Evolutionary conservation across 2,888 invertebrate species (phyloP), one percentile per base, ranked within the genome.

Genomic region (Theodoxus fluviatilis): DNA sequence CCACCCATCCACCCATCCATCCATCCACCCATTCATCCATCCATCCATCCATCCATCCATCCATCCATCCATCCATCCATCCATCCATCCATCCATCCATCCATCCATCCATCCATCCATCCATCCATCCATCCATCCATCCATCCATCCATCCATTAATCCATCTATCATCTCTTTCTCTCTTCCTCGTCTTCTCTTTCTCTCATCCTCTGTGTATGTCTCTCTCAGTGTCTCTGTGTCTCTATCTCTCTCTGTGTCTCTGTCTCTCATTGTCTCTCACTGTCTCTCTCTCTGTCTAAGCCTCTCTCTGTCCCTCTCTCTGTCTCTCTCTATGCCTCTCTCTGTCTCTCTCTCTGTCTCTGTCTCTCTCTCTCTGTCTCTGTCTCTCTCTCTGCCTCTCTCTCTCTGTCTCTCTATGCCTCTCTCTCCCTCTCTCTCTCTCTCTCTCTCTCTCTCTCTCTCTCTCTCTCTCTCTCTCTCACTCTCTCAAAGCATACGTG

Each of bases 361-460:
- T 43, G 43, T 43, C 43, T 43, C 12, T 43, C 43, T 43, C 12
- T 43, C 43, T 43, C 12, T 43, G 12, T 43, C 12, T 43, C 43
- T 43, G 43, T 43, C 43, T 43, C 12, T 43, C 43, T 43, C 12
- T 43, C 43, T 43, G 43, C 15, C 43, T 43, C 12, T 43, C 43
- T 43, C 43, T 43, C 43, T 43, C 43, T 43, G 12, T 43, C 43
- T 43, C 43, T 43, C 43, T 43, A 9, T 43, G 12, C 15, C 43
- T 43, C 43, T 43, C 43, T 43, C 43, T 43, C 43, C 15, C 43
- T 43, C 43, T 43, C 43, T 43, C 43, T 43, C 43, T 43, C 43
- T 43, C 43, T 43, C 43, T 43, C 43, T 43, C 43, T 43, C 43
- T 43, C 43, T 43, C 43, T 43, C 43, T 43, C 43, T 43, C 43